These are phyloP conservation scores for Psittacula echo DNA, from an alignment of 2,797 vertebrate species.

Conservation along the genomic window DNA sequence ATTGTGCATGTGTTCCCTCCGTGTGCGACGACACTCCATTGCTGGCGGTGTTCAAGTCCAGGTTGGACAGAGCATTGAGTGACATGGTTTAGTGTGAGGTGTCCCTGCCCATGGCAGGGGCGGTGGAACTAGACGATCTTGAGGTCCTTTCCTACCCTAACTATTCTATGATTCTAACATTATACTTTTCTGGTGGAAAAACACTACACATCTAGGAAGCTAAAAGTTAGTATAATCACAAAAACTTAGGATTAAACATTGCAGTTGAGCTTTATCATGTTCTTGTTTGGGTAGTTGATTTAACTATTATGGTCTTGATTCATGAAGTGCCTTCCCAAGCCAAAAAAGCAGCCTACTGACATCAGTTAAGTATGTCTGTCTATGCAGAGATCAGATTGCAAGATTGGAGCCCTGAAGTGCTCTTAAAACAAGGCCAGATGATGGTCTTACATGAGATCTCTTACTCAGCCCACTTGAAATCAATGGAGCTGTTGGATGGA, in stretches of 20 bases:
- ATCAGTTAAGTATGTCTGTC: not conserved
- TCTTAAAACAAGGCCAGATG: not conserved
- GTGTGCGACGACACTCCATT: no score
- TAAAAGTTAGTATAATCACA: not conserved
- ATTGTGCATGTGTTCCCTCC: no score
- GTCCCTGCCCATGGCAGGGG: no score
- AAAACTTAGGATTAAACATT: not conserved
- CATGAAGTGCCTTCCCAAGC: not conserved
- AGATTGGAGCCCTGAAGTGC: not conserved
- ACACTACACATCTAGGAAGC: not conserved
- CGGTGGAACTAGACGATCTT: no score
- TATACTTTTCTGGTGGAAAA: not conserved
- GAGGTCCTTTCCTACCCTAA: no score
- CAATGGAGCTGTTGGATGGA: not conserved
- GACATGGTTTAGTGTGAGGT: no score
- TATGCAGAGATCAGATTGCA: not conserved
- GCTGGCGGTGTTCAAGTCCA: no score
- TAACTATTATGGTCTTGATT: not conserved
- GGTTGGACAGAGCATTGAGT: no score
- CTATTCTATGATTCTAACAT: not conserved
- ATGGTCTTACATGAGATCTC: rapidly evolving
- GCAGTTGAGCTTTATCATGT: not conserved
- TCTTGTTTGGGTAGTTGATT: not conserved
- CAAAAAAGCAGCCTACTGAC: not conserved
- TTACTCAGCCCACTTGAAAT: not conserved